phyloP scores from a whole-genome alignment of 1,140 invertebrate species.

The Hermetia illucens region DNA sequence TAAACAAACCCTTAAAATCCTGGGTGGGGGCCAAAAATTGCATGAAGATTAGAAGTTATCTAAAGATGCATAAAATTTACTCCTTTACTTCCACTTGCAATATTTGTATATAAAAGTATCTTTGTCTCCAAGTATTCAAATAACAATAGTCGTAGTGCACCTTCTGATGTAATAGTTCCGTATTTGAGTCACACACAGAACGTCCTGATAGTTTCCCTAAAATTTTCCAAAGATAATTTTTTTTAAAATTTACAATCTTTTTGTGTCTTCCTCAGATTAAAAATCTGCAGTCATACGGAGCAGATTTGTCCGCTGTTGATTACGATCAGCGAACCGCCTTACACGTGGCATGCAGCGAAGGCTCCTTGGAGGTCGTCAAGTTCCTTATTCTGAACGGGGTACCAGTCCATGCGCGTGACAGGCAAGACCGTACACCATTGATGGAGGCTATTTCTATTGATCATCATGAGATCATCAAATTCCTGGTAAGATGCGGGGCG shows the following conservation, averaged over 20 bases:
- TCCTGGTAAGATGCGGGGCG: slow-evolving; percentile 48
- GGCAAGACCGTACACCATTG: slow-evolving; percentile 43
- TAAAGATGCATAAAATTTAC: too few relatives aligned
- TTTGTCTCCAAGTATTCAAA: too few relatives aligned
- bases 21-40: too few relatives aligned
- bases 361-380: slow-evolving; percentile 51
- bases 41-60: too few relatives aligned
- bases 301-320: slow-evolving; percentile 60
- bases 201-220: too few relatives aligned
- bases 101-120: too few relatives aligned
- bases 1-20: too few relatives aligned
- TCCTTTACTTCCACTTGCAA: too few relatives aligned
- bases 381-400: slow-evolving; percentile 68
- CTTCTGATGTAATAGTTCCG: too few relatives aligned
- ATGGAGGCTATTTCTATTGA: slow-evolving; percentile 47
- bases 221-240: slow-evolving; percentile 2
- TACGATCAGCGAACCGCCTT: slow-evolving; percentile 67
- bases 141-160: too few relatives aligned
- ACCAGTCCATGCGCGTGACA: slow-evolving; percentile 53
- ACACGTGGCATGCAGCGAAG: slow-evolving; percentile 63
- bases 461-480: slow-evolving; percentile 42
- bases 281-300: slow-evolving; percentile 38
- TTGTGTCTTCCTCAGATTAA: slow-evolving; percentile 32
- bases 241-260: slow-evolving; percentile 7
- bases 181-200: too few relatives aligned